Base-by-base conservation (phyloP, 2,113 vertebrate genomes). In the Coptodon bakossiorum region DNA sequence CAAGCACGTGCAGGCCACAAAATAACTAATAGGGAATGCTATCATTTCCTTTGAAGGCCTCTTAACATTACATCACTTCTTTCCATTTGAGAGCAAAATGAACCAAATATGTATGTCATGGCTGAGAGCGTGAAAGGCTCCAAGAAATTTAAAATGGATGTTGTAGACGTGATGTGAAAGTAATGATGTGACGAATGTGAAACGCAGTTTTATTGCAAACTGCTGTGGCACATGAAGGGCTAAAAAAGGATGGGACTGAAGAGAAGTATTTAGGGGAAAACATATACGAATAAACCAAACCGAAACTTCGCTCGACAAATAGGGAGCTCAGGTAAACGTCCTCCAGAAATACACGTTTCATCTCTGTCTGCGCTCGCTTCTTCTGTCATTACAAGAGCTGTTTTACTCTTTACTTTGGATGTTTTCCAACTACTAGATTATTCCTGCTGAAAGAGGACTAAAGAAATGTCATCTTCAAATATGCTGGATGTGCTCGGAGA, bases 351-450 rank as follows among this genome's bases (percentile, higher is more conserved):
- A 2, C 34, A 59, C 3, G 38, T 80, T 90, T 76, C 6, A 40
- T 81, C 59, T 88, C 66, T 52, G 61, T 90, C 87, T 89, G 16
- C 24, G 86, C 73, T 85, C 10, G 16, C 79, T 82, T 86, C 83
- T 84, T 87, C 73, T 24, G 48, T 90, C 50, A 66, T 59, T 8
- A 3, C 80, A 56, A 84, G 66, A 80, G 80, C 76, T 84, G 82
- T 82, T 93, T 90, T 84, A 84, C 78, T 83, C 87, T 93, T 90
- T 84, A n/a, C 80, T 83, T 86, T 90, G 90, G 86, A 83, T 57
- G 7, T 17, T 84, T 9, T 50, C 91, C 91, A 93, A 52, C 29
- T 54, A n/a, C 48, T 63, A 81, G 82, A 81, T 87, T 84, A 81
- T 89, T 88, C 36, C 43, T 83, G 59, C 79, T 87, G 68, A 85